Conservation (phyloP, 2,888 invertebrate species). For the Eupeodes latifasciatus region DNA sequence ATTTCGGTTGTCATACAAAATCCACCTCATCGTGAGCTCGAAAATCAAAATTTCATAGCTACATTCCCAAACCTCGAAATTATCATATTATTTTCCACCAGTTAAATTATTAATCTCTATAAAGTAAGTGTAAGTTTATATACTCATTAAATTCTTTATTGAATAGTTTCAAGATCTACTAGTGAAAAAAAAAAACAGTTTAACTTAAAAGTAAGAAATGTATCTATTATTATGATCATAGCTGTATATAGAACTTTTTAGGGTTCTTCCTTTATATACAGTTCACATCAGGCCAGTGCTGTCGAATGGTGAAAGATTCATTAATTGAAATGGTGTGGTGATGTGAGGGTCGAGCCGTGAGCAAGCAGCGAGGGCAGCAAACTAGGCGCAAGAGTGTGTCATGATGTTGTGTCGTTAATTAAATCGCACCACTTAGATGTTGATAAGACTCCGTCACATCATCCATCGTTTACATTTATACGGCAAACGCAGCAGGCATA, state of each 20-base stretch:
- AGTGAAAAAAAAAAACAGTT: too few species aligned
- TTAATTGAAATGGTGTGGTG: slow-evolving; percentile 20
- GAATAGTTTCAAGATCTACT: too few species aligned
- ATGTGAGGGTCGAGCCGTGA: background rate
- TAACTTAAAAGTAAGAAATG: too few species aligned
- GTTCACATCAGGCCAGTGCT: background rate
- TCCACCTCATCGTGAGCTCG: too few species aligned
- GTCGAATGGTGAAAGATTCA: slow-evolving; percentile 31
- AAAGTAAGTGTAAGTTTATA: too few species aligned
- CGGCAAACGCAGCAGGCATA: background rate
- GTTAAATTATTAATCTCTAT: too few species aligned
- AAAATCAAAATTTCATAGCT: too few species aligned
- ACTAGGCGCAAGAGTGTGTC: background rate
- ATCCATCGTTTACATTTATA: slow-evolving; percentile 1
- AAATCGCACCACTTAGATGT: slow-evolving; percentile 52
- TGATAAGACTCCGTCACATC: slow-evolving; percentile 49
- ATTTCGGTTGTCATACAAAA: too few species aligned
- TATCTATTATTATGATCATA: too few species aligned
- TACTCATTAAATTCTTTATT: too few species aligned
- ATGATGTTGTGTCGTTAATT: slow-evolving; percentile 43
- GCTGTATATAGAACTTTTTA: background rate
- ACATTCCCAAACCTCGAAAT: too few species aligned
- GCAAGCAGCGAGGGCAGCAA: background rate
- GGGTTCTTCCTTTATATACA: background rate
- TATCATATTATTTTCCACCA: too few species aligned